Conservation (phyloP, 2,888 invertebrate species). For the Pammene aurita region DNA sequence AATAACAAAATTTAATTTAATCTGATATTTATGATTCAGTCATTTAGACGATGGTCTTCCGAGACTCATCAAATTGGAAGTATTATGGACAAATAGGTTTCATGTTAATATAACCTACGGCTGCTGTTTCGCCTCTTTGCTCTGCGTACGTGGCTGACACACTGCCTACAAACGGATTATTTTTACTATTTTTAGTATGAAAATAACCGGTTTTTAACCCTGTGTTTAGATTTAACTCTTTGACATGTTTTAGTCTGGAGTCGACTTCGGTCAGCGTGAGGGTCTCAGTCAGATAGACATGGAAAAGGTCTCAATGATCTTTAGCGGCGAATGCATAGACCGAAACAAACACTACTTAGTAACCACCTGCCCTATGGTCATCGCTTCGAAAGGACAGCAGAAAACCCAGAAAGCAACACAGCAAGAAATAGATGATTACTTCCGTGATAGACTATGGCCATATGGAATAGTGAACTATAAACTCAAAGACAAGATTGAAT, state of each 20-base stretch:
- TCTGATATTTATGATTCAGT: no score
- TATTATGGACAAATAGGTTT: no score
- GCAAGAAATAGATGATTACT: constrained; percentile 62
- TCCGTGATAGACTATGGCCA: constrained; percentile 65
- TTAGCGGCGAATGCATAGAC: constrained; percentile 64
- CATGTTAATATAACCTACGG: no score
- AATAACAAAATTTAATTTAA: no score
- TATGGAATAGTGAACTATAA: constrained; percentile 66
- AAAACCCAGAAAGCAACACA: constrained; percentile 42
- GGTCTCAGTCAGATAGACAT: constrained; percentile 68
- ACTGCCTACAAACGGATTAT: no score
- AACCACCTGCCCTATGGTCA: constrained; percentile 70
- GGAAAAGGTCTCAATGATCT: constrained; percentile 66
- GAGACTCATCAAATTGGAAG: no score
- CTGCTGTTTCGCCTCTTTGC: no score
- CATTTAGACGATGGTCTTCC: no score
- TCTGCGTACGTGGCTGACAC: no score
- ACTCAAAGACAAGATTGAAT: constrained; percentile 62
- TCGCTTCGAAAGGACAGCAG: constrained; percentile 47
- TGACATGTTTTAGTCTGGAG: constrained; percentile 49
- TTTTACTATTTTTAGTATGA: no score
- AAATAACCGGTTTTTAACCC: no score
- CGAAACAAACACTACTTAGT: constrained; percentile 68
- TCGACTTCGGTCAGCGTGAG: constrained; percentile 71
- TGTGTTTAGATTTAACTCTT: neutral